Percentiles rank a stretch among this genome's conserved stretches.
Evolutionary conservation across 2,888 invertebrate species (phyloP).

Genomic region (Dasysyrphus albostriatus): DNA sequence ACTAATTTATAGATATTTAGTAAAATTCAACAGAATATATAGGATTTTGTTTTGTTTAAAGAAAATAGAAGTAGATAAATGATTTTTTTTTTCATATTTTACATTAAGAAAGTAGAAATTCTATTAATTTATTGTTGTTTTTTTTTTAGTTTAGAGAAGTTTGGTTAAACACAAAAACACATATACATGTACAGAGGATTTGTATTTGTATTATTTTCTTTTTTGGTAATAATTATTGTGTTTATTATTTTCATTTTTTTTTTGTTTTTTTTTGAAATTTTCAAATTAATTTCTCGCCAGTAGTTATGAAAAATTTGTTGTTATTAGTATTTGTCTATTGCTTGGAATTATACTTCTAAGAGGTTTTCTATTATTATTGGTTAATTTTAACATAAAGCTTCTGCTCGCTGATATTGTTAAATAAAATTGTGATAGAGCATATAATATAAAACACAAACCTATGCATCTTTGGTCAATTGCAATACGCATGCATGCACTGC

Average conservation of each 20-base stretch:
- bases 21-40: constrained; percentile 43
- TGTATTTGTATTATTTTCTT: constrained; percentile 35
- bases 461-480: constrained; percentile 83
- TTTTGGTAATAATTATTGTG: constrained; percentile 47
- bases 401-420: constrained; percentile 78
- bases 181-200: constrained; percentile 30
- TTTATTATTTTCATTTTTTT: constrained; percentile 8
- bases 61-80: constrained; percentile 10
- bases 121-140: constrained; percentile 24
- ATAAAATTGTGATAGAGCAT: constrained; percentile 75
- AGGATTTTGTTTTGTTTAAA: constrained; percentile 8
- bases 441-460: constrained; percentile 83
- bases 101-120: constrained; percentile 61
- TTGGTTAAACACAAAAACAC: constrained; percentile 53
- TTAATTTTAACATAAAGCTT: constrained; percentile 68
- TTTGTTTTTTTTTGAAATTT: constrained; percentile 31
- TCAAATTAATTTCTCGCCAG: constrained; percentile 48
- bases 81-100: constrained; percentile 14
- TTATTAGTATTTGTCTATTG: constrained; percentile 73
- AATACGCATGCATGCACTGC: constrained; percentile 81
- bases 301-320: constrained; percentile 69
- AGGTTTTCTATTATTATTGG: constrained; percentile 59
- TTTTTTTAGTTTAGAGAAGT: constrained; percentile 28
- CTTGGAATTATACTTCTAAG: constrained; percentile 67
- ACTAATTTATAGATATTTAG: constrained; percentile 58